Evolutionary conservation across 1,140 invertebrate species (phyloP).

Genomic region (Limonius californicus): DNA sequence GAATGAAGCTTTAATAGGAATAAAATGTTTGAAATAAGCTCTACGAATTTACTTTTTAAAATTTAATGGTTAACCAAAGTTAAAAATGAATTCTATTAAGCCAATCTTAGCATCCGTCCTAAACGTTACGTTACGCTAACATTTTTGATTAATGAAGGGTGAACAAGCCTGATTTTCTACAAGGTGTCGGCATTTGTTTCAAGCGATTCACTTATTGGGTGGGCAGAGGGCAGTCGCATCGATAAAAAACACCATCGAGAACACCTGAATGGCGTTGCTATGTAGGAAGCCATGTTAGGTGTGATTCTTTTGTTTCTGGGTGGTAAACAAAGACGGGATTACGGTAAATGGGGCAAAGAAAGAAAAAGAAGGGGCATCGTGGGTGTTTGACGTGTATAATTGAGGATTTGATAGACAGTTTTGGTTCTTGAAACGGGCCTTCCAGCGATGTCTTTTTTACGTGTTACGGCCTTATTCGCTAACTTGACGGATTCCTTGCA

Average conservation of each 20-base stretch:
- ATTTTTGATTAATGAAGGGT: no score
- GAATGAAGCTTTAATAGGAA: no score
- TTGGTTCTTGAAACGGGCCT: constrained; percentile 13
- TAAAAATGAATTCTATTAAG: no score
- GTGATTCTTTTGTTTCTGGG: constrained; percentile 44
- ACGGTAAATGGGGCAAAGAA: constrained; percentile 10
- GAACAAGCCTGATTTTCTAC: constrained; percentile 28
- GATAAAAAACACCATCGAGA: constrained; percentile 41
- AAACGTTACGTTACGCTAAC: no score
- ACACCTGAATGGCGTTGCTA: constrained; percentile 43
- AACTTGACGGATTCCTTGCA: neutral
- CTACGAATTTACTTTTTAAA: no score
- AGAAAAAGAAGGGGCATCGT: constrained; percentile 19
- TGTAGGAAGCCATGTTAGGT: constrained; percentile 43
- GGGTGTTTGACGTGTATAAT: constrained; percentile 36
- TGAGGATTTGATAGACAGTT: constrained; percentile 34
- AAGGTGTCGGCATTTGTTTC: constrained; percentile 35
- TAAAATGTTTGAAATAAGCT: no score
- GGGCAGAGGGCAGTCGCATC: constrained; percentile 39
- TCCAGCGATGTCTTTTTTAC: neutral
- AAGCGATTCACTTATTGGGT: constrained; percentile 38
- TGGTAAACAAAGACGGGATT: constrained; percentile 37
- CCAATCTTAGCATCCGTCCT: no score
- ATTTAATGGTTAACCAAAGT: no score
- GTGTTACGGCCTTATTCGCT: neutral